Conservation (phyloP, 2,888 invertebrate genomes). For the Cryptocephalus moraei region DNA sequence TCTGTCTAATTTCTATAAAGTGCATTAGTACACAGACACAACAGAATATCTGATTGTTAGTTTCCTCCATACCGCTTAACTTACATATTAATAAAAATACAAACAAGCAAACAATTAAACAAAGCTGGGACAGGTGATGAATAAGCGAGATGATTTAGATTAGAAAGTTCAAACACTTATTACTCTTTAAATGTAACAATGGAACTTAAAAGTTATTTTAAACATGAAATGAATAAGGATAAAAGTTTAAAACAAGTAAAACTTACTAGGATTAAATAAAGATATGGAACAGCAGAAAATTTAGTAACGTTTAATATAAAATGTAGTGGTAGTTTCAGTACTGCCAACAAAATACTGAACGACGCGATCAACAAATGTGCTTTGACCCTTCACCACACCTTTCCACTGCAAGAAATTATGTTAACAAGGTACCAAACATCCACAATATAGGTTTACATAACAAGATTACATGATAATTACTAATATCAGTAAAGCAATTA, state of each 20-base stretch:
- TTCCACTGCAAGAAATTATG: conserved; percentile 42
- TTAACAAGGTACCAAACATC: conserved; percentile 6
- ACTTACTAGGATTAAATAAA: conserved; percentile 33
- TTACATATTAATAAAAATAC: no score
- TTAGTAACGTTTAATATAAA: conserved; percentile 48
- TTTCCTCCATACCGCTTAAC: no score
- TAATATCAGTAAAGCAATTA: no score
- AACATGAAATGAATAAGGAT: conserved; percentile 1
- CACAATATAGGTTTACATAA: background rate
- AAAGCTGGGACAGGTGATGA: no score
- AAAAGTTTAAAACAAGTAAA: conserved; percentile 14
- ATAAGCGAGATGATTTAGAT: no score
- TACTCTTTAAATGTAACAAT: no score
- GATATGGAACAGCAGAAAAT: conserved; percentile 24
- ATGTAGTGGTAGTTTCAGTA: conserved; percentile 51
- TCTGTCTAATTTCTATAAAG: no score
- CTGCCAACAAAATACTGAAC: conserved; percentile 54
- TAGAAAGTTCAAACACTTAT: no score
- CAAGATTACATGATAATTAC: no score
- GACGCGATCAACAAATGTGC: conserved; percentile 52
- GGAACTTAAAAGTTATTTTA: background rate
- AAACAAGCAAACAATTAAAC: no score
- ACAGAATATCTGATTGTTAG: no score
- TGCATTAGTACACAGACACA: no score
- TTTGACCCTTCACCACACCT: conserved; percentile 43